A percentile compares a stretch with the other conserved stretches of the same genome.
Evolutionary conservation across 2,888 invertebrate species (phyloP).

Genomic region (Protophormia terraenovae): DNA sequence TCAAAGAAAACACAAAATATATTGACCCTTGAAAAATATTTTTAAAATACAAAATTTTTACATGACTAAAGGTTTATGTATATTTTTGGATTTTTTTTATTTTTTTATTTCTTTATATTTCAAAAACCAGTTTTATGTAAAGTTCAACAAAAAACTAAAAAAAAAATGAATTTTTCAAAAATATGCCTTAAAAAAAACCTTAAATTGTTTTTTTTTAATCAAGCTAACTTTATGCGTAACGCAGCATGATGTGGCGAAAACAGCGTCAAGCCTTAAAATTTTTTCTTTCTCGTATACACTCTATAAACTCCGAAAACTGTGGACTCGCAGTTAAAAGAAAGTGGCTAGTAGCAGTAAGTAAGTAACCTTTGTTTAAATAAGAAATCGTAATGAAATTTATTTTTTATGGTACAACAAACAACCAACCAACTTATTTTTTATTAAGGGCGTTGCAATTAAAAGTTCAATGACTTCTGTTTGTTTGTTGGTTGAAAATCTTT

Average conservation of each 20-base stretch:
- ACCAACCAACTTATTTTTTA: not conserved
- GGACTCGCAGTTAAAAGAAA: slow-evolving; percentile 47
- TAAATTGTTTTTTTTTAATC: not conserved
- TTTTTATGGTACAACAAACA: slow-evolving; percentile 26
- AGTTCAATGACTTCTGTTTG: slow-evolving; percentile 52
- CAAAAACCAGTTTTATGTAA: slow-evolving; percentile 44
- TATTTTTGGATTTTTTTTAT: not conserved
- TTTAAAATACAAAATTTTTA: slow-evolving; percentile 28
- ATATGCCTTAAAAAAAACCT: not conserved
- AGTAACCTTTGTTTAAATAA: slow-evolving; percentile 4
- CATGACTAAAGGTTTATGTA: not conserved
- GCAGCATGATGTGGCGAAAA: slow-evolving; percentile 53
- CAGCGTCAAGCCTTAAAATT: slow-evolving; percentile 4
- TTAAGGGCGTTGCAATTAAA: slow-evolving; percentile 59
- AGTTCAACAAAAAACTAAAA: not conserved
- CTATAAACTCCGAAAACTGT: too few relatives aligned
- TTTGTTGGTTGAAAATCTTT: not conserved
- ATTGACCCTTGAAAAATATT: slow-evolving; percentile 64
- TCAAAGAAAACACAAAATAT: slow-evolving; percentile 54
- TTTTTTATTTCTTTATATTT: slow-evolving; percentile 1
- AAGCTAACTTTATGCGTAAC: slow-evolving; percentile 55
- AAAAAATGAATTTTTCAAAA: too few relatives aligned
- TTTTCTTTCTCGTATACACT: not conserved
- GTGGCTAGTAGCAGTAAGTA: not conserved
- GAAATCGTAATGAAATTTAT: slow-evolving; percentile 32